These are phyloP conservation scores for Patella vulgata DNA, from an alignment of 1,140 invertebrate species.

Conservation along the genomic window DNA sequence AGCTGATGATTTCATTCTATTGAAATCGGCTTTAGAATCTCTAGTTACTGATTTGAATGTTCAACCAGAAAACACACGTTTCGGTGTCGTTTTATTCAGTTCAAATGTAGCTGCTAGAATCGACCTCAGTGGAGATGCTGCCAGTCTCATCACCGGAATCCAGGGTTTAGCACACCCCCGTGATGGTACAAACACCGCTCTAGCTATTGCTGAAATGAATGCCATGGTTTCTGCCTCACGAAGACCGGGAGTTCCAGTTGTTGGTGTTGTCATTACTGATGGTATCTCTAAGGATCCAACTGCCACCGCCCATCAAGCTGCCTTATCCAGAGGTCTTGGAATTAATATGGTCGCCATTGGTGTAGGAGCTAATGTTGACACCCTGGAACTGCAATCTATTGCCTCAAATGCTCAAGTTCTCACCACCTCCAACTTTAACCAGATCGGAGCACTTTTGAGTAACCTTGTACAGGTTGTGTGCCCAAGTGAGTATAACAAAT, in stretches of 20 bases:
- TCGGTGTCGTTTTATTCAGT: constrained; percentile 41
- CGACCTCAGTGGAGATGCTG: constrained; percentile 4
- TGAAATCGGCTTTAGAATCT: constrained; percentile 14
- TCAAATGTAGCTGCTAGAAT: constrained; percentile 7
- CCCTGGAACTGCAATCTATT: constrained; percentile 48
- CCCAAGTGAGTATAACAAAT: constrained; percentile 19
- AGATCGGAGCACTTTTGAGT: constrained; percentile 7
- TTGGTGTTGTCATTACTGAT: constrained; percentile 46
- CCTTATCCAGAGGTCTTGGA: constrained; percentile 26
- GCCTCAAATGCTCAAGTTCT: constrained; percentile 57
- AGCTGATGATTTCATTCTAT: constrained; percentile 19
- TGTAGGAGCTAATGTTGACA: constrained; percentile 41
- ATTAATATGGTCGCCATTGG: constrained; percentile 57
- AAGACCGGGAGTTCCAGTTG: constrained; percentile 28
- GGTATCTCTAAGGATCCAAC: constrained; percentile 27
- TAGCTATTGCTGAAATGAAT: constrained; percentile 7
- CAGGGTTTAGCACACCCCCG: constrained; percentile 12
- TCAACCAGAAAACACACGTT: constrained; percentile 13
- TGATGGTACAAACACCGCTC: constrained; percentile 24
- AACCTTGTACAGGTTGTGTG: constrained; percentile 20
- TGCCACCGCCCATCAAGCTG: constrained; percentile 31
- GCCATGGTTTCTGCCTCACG: background rate
- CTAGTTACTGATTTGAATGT: constrained; percentile 30
- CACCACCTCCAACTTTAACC: constrained; percentile 49
- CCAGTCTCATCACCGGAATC: constrained; percentile 9